Base-by-base conservation (phyloP, 92 coral and sea anemone species). In the Palythoa caribaeorum region DNA sequence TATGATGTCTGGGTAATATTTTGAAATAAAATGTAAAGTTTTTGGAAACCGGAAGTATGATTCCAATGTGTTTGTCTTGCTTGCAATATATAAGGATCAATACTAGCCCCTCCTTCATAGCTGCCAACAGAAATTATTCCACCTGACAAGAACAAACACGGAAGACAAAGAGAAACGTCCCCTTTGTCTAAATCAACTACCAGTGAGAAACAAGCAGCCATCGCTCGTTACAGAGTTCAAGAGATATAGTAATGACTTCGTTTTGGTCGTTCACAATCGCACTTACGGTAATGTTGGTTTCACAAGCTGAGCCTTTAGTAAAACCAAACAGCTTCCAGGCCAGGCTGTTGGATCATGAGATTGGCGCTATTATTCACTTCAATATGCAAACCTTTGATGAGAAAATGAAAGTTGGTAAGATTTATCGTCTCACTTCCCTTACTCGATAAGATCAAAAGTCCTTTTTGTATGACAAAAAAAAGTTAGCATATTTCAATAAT, bases 291-390 rank as follows among this genome's bases (percentile, higher is more conserved):
- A 1, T 70, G 14, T 7, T 35, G 36, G 13, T 47, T 35, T 36
- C 28, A 21, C 75, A 36, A 20, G 75, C n/a, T 35, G 47, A 9
- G 10, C 1, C 44, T 70, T 38, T 38, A 70, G 85, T 80, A 7
- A 94, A 93, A 73, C 98, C 98, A 40, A 93, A 94, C 55, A 80
- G 81, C 13, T 83, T 88, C 0, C 98, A 94, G 73, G 94, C 96
- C 11, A 93, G 88, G 79, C 88, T 95, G 94, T 57, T 94, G 87
- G 96, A 94, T 59, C 89, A 86, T 52, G 98, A 94, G 44, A 91
- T 94, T 6, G 98, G 98, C 51, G 98, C 98, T 14, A 78, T 90
- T 17, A 94, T 94, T 71, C 98, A 94, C 92, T 94, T 94, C 89
- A 91, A 93, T 71, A 94, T 94, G 98, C 94, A 94, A 83, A 94